Evolutionary conservation across 2,113 vertebrate species (phyloP).

Genomic region (Mesoclemmys tuberculata): DNA sequence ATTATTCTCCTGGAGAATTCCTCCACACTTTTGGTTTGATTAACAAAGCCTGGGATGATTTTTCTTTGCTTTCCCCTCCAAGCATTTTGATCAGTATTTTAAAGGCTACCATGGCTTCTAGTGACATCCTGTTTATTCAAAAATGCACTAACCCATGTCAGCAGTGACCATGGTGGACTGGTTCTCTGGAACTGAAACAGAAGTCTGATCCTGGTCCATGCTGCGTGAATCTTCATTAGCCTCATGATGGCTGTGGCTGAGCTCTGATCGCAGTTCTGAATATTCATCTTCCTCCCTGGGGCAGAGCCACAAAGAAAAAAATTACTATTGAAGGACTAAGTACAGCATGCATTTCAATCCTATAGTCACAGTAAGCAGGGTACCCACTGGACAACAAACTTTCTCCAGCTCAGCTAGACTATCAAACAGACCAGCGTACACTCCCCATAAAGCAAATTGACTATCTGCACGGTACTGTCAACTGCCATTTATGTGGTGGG

Average conservation of each 20-base stretch:
- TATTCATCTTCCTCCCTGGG: slow-evolving; percentile 90
- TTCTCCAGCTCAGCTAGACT: not conserved
- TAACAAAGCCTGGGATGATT: not conserved
- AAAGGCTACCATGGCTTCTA: not conserved
- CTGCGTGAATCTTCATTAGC: slow-evolving; percentile 84
- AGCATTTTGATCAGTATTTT: not conserved
- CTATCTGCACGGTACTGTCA: not conserved
- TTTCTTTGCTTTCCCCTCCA: not conserved
- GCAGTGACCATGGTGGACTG: slow-evolving; percentile 88
- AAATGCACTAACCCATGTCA: slow-evolving; percentile 83
- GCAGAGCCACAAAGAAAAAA: slow-evolving; percentile 24
- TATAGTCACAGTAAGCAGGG: not conserved
- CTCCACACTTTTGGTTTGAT: not conserved
- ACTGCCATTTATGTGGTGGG: not conserved
- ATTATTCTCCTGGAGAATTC: fast-evolving
- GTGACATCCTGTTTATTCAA: not conserved
- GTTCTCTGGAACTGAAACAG: slow-evolving; percentile 86
- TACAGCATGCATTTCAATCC: not conserved
- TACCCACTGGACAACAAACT: not conserved
- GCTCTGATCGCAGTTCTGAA: slow-evolving; percentile 86
- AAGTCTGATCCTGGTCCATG: slow-evolving; percentile 86
- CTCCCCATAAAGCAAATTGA: not conserved
- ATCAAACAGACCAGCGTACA: not conserved
- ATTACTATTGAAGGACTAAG: not conserved
- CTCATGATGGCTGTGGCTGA: slow-evolving; percentile 89